These are phyloP conservation scores for Helicoverpa armigera DNA, from an alignment of 1,140 invertebrate genomes.

Conservation along the genomic window DNA sequence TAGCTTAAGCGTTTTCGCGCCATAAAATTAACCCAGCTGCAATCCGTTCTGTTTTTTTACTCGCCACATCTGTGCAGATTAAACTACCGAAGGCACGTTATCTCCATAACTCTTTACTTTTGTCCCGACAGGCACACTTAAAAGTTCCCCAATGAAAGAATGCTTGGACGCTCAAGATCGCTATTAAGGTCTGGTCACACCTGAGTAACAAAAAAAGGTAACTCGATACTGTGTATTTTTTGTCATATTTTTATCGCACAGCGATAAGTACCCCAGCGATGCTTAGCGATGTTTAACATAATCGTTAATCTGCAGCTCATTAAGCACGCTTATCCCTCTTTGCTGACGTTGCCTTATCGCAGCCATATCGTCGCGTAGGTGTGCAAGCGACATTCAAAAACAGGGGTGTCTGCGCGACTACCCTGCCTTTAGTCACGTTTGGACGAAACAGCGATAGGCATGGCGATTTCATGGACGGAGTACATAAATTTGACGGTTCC, in stretches of 20 bases:
- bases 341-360: too few relatives aligned
- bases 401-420: too few relatives aligned
- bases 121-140: conserved; percentile 57
- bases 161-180: conserved; percentile 59
- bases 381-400: too few relatives aligned
- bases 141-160: conserved; percentile 68
- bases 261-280: too few relatives aligned
- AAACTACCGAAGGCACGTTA: conserved; percentile 65
- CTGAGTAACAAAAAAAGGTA: too few relatives aligned
- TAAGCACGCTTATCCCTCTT: too few relatives aligned
- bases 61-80: conserved; percentile 63
- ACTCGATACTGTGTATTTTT: too few relatives aligned
- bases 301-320: too few relatives aligned
- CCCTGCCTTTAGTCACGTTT: too few relatives aligned
- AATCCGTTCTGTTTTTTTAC: conserved; percentile 62
- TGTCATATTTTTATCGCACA: too few relatives aligned
- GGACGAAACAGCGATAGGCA: conserved; percentile 63
- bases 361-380: too few relatives aligned
- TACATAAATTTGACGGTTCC: conserved; percentile 82
- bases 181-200: conserved; percentile 59
- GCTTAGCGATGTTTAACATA: too few relatives aligned
- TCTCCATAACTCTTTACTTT: conserved; percentile 70
- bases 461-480: conserved; percentile 74
- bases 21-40: conserved; percentile 68
- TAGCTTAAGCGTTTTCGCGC: conserved; percentile 65